Evolutionary conservation across 2,797 vertebrate species (phyloP).

Genomic region (Hypotaenidia okinawae): DNA sequence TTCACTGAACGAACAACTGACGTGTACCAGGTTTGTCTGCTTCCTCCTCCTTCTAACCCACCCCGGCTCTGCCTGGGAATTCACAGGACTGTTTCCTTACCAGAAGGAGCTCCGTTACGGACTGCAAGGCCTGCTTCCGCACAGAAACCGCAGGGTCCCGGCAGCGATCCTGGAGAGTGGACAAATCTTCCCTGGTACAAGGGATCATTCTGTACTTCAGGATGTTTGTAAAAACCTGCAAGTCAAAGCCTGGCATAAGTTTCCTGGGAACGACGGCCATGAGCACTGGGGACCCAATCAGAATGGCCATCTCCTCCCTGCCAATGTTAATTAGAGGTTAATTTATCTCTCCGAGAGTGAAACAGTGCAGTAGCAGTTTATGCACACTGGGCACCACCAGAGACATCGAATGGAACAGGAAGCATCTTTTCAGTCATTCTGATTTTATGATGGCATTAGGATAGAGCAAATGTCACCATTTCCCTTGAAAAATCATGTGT

Average conservation of each 20-base stretch:
- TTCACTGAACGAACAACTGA: not conserved
- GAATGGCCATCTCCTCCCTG: not conserved
- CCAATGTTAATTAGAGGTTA: not conserved
- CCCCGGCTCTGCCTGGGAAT: not conserved
- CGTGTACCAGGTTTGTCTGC: not conserved
- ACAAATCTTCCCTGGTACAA: conserved; percentile 79
- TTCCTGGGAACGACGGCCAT: fast-evolving
- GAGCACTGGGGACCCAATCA: fast-evolving
- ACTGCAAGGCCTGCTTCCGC: conserved; percentile 90
- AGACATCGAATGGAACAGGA: not conserved
- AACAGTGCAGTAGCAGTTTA: not conserved
- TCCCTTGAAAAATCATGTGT: not conserved
- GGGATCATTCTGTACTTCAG: conserved; percentile 84
- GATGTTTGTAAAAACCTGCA: conserved; percentile 86
- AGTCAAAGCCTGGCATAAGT: not conserved
- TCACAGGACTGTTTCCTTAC: conserved; percentile 72
- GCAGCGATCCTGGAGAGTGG: conserved; percentile 84
- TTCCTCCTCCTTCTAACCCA: not conserved
- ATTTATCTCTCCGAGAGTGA: fast-evolving
- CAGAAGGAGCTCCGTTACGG: conserved; percentile 87
- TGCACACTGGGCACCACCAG: not conserved
- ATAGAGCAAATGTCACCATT: not conserved
- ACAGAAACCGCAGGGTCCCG: conserved; percentile 92
- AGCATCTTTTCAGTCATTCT: not conserved
- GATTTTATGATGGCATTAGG: not conserved